Percentiles rank a stretch among this genome's conserved stretches.
Conservation (phyloP, 2,888 invertebrate genomes). For the Coelopa pilipes region DNA sequence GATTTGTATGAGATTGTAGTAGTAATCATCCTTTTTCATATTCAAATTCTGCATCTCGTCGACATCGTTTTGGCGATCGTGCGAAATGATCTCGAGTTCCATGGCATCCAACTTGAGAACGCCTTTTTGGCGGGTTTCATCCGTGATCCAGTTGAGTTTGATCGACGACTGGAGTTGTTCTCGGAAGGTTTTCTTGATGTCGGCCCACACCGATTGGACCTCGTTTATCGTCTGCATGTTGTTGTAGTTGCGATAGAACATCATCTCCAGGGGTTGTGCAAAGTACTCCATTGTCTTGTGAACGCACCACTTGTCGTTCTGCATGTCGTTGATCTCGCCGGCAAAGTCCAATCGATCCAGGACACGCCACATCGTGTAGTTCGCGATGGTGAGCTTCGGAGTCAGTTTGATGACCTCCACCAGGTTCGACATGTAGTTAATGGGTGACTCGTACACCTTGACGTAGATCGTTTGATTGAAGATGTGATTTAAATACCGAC, state of each 20-base stretch:
- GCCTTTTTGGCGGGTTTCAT: constrained; percentile 56
- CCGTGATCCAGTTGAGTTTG: constrained; percentile 54
- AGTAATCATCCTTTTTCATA: constrained; percentile 51
- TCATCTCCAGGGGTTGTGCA: constrained; percentile 59
- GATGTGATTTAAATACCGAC: constrained; percentile 58
- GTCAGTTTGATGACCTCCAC: constrained; percentile 57
- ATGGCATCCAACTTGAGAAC: constrained; percentile 55
- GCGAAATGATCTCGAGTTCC: constrained; percentile 52
- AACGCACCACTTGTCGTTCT: constrained; percentile 55
- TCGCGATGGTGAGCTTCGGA: constrained; percentile 59
- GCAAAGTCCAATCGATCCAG: constrained; percentile 56
- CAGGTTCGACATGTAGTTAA: constrained; percentile 56
- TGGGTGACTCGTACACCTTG: constrained; percentile 58
- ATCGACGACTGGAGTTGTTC: constrained; percentile 55
- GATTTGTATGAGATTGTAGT: constrained; percentile 52
- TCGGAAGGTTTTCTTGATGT: constrained; percentile 57
- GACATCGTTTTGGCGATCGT: constrained; percentile 45
- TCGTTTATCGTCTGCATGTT: constrained; percentile 59
- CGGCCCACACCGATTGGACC: constrained; percentile 59
- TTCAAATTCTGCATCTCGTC: constrained; percentile 50
- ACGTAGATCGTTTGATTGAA: constrained; percentile 57
- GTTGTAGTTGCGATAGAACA: constrained; percentile 60
- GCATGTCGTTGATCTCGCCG: constrained; percentile 45
- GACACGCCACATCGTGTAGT: constrained; percentile 63
- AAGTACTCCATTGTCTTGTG: constrained; percentile 56